phyloP scores from a whole-genome alignment of 2,797 vertebrate species.

The Botia kubotai region DNA sequence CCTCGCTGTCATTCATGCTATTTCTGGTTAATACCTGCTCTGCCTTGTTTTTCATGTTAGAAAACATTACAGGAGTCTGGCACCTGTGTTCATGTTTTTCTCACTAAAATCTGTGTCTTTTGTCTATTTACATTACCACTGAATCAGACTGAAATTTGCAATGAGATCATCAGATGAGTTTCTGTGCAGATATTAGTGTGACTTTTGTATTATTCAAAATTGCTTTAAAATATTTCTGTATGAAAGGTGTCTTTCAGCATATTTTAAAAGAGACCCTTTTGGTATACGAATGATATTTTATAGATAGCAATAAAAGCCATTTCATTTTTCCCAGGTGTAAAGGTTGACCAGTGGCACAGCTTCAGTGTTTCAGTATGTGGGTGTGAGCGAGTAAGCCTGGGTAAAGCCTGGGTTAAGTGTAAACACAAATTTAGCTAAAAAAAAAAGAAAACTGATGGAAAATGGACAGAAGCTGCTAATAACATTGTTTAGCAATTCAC shows the following conservation, averaged over 20 bases:
- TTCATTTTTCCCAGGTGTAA: too few species aligned
- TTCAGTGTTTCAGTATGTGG: too few species aligned
- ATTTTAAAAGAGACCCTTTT: too few species aligned
- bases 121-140: conserved; percentile 15
- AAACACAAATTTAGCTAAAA: too few species aligned
- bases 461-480: too few species aligned
- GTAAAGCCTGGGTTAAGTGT: too few species aligned
- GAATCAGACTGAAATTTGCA: conserved; percentile 14
- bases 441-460: too few species aligned
- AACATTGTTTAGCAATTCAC: neutral
- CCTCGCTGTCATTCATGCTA: conserved; percentile 31
- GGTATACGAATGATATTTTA: too few species aligned
- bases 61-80: conserved; percentile 20
- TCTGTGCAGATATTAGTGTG: neutral
- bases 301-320: too few species aligned
- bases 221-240: neutral
- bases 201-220: neutral
- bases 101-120: conserved; percentile 5
- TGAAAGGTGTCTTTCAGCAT: too few species aligned
- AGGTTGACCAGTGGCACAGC: too few species aligned
- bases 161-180: conserved; percentile 1
- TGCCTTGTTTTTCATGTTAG: conserved; percentile 23
- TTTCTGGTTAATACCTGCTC: conserved; percentile 30
- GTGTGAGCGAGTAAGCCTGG: too few species aligned
- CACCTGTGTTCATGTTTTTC: neutral